Base-by-base conservation (phyloP, 2,797 vertebrate species). In the Muraenolepis orangiensis region DNA sequence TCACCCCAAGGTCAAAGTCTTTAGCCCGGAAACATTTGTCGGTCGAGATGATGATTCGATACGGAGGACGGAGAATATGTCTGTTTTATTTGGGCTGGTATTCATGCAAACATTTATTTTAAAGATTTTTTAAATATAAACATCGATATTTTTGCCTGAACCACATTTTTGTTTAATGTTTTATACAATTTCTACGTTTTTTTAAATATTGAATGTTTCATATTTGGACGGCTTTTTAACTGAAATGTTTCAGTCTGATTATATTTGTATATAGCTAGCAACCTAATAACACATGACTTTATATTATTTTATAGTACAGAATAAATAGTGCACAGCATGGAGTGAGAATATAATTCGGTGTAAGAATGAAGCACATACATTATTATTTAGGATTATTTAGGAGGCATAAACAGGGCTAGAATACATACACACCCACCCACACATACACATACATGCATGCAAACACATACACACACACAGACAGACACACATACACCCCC, bases 1-100 rank as follows among this genome's bases (percentile, higher is more conserved):
- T 96, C 95, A 96, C 95, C 93, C 92, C 87, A 74, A 93, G 96
- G 96, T 97, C 95, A 97, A 94, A 94, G 94, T 94, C 87, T 95
- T 94, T 94, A 95, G 94, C 75, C 86, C 85, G 87, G 92, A 93
- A 94, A 93, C 82, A 91, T 88, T 88, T 91, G 90, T 90, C 93
- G 88, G 89, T 93, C 90, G 69, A 84, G 83, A 69, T 79, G 83
- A 69, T 79, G 72, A 76, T 69, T 73, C 32, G 20, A 70, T 70
- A 51, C 4, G 12, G 28, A 66, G 57, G 3, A 26, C 4, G 10
- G 13, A 11, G 57, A 64, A 26, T 12, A 57, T 4, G 20, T n/a
- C 6, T n/a, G n/a, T n/a, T n/a, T n/a, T 57, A 57, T 23, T 57
- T n/a, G n/a, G 51, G 8, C 20, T 57, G 51, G 20, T 1, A 2